A percentile compares a stretch with the other conserved stretches of the same genome.
phyloP scores from a whole-genome alignment of 2,113 vertebrate genomes.

The Anolis sagrei region DNA sequence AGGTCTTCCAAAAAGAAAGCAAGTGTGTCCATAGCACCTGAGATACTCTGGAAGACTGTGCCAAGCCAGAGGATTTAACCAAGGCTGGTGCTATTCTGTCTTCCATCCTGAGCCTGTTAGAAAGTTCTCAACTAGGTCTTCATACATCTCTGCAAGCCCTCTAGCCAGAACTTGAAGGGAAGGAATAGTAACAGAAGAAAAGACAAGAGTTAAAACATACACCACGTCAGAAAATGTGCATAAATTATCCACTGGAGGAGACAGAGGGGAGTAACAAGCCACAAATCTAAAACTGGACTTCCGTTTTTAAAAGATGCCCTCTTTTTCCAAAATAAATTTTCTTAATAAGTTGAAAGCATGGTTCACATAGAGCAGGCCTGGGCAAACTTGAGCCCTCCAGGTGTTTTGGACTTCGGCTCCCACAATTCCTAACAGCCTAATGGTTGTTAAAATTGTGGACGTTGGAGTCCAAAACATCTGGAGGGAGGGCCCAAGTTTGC shows the following conservation, averaged over 20 bases:
- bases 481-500: too few relatives aligned
- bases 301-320: not conserved
- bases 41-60: slow-evolving; percentile 3
- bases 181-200: slow-evolving; percentile 48
- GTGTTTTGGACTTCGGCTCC: too few relatives aligned
- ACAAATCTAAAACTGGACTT: not conserved
- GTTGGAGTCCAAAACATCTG: too few relatives aligned
- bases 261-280: not conserved
- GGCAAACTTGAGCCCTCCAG: too few relatives aligned
- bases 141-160: slow-evolving; percentile 41
- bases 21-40: slow-evolving; percentile 25
- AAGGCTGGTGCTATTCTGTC: slow-evolving; percentile 35
- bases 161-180: slow-evolving; percentile 48
- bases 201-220: slow-evolving; percentile 55
- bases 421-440: too few relatives aligned
- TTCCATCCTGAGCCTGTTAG: slow-evolving; percentile 30
- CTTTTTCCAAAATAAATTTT: not conserved
- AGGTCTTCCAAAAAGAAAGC: slow-evolving; percentile 12
- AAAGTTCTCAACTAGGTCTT: slow-evolving; percentile 48
- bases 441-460: too few relatives aligned
- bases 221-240: slow-evolving; percentile 30
- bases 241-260: not conserved
- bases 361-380: not conserved
- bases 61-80: slow-evolving; percentile 42
- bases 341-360: not conserved